Base-by-base conservation (phyloP, 2,888 invertebrate species). In the Tricholauxania praeusta region DNA sequence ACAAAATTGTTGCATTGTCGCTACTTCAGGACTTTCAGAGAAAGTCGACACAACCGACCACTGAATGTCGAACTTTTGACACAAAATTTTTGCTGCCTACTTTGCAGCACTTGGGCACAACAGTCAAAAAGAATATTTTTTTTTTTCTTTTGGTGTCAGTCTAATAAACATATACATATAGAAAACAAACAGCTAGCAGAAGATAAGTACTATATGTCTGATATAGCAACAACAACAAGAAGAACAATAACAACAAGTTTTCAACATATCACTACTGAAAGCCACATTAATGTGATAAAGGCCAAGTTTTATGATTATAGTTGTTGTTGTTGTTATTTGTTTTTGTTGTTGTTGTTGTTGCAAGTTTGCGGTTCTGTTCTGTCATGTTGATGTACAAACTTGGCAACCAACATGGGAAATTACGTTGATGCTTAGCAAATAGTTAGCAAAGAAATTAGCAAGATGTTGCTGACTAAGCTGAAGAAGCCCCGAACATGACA, bases 401-500 rank as follows among this genome's bases (percentile, higher is more conserved):
- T 47, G 63, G 63, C 39, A 39, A 47, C 39, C 63, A 19, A 63
- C 39, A 39, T 7, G 39, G 76, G 75, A 75, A 76, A 76, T 76
- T 75, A 74, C 75, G 72, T 74, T 64, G 72, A 72, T 75, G 75
- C 75, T 77, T 75, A 77, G 74, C 75, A 77, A 71, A 66, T 74
- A 75, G 74, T 77, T 77, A 77, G 76, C 76, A 77, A 63, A 66
- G 70, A 72, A 75, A 74, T 74, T 74, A 74, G 72, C 74, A 60
- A 47, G 63, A 63, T 47, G 48, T 48, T n/a, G 63, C 39, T 39
- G 39, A 39, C 39, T 8, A 28, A 28, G 28, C 28, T 28, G 28
- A 28, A 28, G 28, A 28, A 28, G 28, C 28, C 28, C 28, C 10
- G 62, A 47, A 47, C 7, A 47, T 8, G n/a, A n/a, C 17, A 15